Evolutionary conservation across 2,113 vertebrate species (phyloP).

Genomic region (Vidua macroura): DNA sequence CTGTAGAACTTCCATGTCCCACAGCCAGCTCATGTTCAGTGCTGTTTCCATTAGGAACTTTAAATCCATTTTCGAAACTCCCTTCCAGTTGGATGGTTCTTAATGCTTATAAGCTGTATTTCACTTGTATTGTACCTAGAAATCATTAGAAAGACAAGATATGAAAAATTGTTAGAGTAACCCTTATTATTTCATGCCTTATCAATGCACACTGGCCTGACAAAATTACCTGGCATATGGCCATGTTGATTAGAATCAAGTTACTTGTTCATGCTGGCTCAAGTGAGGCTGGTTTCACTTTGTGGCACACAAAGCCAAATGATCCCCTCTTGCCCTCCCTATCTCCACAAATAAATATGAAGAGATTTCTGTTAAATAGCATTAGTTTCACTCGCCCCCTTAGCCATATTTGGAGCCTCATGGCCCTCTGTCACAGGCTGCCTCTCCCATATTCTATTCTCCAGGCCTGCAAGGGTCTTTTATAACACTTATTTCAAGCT

Average conservation of each 20-base stretch:
- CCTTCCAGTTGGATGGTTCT: neutral
- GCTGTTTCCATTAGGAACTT: neutral
- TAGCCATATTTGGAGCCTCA: neutral
- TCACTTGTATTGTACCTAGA: neutral
- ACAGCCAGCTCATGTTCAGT: neutral
- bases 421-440: neutral
- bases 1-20: neutral
- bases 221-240: neutral
- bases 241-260: neutral
- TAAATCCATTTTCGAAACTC: neutral
- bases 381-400: neutral
- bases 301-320: neutral
- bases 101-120: neutral
- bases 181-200: neutral
- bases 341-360: neutral
- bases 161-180: neutral
- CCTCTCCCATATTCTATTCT: neutral
- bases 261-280: neutral
- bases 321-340: neutral
- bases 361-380: neutral
- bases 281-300: neutral
- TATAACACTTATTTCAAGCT: neutral
- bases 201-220: neutral
- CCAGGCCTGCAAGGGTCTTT: neutral
- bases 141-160: neutral